Percentiles rank a stretch among this genome's conserved stretches.
Evolutionary conservation across 1,140 invertebrate genomes (phyloP).

Genomic region (Anastatus disparis): DNA sequence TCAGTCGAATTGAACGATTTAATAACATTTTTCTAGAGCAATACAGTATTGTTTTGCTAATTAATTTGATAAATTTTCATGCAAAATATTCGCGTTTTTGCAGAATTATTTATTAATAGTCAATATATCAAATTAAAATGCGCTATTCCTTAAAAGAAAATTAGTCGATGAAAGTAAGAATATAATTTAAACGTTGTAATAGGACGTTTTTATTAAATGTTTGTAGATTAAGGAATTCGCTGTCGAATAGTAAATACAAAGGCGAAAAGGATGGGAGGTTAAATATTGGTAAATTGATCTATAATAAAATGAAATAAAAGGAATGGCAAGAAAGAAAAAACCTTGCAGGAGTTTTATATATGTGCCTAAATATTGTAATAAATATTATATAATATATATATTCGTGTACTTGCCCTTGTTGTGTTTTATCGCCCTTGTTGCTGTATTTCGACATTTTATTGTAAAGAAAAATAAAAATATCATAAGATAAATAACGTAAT

Average conservation of each 20-base stretch:
- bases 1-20: background rate
- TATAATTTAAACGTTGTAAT: background rate
- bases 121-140: background rate
- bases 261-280: background rate
- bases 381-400: conserved; percentile 24
- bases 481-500: background rate
- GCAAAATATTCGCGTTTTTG: background rate
- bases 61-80: background rate
- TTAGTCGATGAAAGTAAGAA: conserved; percentile 11
- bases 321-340: background rate
- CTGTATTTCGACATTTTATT: conserved; percentile 44
- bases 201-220: conserved; percentile 5
- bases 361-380: conserved; percentile 31
- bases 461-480: conserved; percentile 34
- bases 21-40: background rate
- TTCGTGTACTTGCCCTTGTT: conserved; percentile 36
- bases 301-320: background rate
- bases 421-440: conserved; percentile 41
- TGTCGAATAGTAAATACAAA: background rate
- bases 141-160: conserved; percentile 7
- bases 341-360: conserved; percentile 27
- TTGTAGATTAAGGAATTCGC: background rate
- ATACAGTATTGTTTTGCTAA: background rate
- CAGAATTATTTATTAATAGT: conserved; percentile 1
- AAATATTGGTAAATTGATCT: background rate